These are phyloP conservation scores for Lasiurus cinereus DNA, from an alignment of 2,113 vertebrate species.

Conservation along the genomic window DNA sequence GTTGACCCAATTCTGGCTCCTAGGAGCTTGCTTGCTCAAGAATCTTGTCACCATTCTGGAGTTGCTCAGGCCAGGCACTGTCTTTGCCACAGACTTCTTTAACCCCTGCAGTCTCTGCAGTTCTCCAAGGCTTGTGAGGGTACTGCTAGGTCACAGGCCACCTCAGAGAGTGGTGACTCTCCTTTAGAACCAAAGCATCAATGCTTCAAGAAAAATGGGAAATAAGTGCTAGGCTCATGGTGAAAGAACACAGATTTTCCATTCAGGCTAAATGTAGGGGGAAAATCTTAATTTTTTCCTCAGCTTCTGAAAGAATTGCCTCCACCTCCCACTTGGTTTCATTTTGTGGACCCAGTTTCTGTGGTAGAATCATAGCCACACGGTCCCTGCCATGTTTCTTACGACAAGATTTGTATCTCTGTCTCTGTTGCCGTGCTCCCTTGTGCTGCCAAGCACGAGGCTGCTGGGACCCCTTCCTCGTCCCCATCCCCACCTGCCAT, in stretches of 20 bases:
- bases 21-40: neutral
- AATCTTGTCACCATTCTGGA: neutral
- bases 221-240: neutral
- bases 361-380: neutral
- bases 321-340: neutral
- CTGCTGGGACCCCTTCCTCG: neutral
- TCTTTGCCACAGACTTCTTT: neutral
- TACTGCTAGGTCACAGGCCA: neutral
- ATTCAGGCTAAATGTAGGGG: neutral
- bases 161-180: neutral
- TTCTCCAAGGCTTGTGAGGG: neutral
- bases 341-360: neutral
- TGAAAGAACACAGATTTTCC: neutral
- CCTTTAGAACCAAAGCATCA: neutral
- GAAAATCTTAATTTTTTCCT: neutral
- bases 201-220: neutral
- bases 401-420: fast-evolving
- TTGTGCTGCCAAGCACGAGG: fast-evolving
- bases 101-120: neutral
- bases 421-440: neutral
- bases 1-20: constrained; percentile 2
- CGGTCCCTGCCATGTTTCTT: neutral
- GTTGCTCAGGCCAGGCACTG: neutral
- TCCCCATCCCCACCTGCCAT: neutral
- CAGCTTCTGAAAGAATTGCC: neutral